phyloP scores from a whole-genome alignment of 2,888 invertebrate genomes.

The Rotaria magnacalcarata region DNA sequence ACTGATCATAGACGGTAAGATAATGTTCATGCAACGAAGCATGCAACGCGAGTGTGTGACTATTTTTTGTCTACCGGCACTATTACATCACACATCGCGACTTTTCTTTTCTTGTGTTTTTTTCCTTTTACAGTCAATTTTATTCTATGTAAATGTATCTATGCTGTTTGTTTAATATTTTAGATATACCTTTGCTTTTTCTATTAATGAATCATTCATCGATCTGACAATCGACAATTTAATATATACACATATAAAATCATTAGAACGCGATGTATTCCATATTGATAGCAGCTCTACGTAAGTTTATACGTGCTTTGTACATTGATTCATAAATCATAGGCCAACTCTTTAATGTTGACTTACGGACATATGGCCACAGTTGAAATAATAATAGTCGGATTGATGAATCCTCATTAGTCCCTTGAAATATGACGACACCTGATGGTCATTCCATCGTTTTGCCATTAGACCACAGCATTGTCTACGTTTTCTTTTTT shows the following conservation, averaged over 20 bases:
- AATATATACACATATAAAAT: constrained; percentile 6
- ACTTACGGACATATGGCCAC: constrained; percentile 9
- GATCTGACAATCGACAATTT: background rate
- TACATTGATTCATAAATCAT: constrained; percentile 1
- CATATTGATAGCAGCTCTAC: background rate
- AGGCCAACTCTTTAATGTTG: background rate
- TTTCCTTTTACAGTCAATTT: background rate
- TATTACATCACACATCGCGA: background rate
- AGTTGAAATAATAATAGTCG: constrained; percentile 23
- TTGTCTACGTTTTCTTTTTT: background rate
- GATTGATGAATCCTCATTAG: constrained; percentile 20
- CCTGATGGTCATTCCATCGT: constrained; percentile 8
- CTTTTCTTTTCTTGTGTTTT: background rate
- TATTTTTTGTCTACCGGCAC: background rate
- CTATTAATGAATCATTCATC: background rate
- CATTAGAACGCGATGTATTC: background rate
- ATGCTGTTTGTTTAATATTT: background rate
- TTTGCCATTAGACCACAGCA: background rate
- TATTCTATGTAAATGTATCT: background rate
- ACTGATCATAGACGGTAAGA: constrained; percentile 2
- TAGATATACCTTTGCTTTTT: background rate
- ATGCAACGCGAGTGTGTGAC: background rate
- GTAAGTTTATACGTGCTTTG: background rate
- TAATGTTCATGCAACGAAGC: constrained; percentile 3
- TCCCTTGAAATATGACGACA: constrained; percentile 13